Base-by-base conservation (phyloP, 2,113 vertebrate species). In the Erinaceus europaeus region DNA sequence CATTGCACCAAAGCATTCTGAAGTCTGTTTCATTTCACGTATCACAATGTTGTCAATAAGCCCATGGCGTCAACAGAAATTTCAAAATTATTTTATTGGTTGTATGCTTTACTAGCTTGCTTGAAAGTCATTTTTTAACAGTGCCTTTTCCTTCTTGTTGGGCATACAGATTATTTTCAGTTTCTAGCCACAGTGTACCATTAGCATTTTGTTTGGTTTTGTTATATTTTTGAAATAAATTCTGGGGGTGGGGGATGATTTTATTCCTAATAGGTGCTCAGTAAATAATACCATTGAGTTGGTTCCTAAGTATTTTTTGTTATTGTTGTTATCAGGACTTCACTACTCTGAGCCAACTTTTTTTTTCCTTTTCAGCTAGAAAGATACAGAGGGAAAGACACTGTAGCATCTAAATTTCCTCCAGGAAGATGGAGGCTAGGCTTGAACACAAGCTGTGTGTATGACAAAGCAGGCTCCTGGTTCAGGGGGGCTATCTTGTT, bases 151-250 rank as follows among this genome's bases (percentile, higher is more conserved):
- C 53, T 46, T 84, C 71, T 73, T 71, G 25, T 48, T 7, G 40
- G 32, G 18, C 20, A 29, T 82, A 65, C 71, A 84, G 44, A 81
- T 78, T n/a, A 55, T 71, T 74, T 90, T 91, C 21, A 69, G 20
- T 75, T 91, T 88, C 38, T 82, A 65, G 46, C 12, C 36, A 62
- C 2, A 20, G 11, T 76, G n/a, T 68, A 64, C 23, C 80, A 10
- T 38, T 75, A 61, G 53, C 29, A 68, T 73, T 80, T 86, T 90
- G 72, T 84, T 84, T 44, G 44, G 27, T 67, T 85, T 73, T 52
- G 9, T 71, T 84, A 8, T 36, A 38, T 68, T 89, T 71, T 85
- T 32, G 50, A 67, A 14, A 23, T 79, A n/a, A 42, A 32, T 42
- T 76, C 8, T 3, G 3, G 42, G 57, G 32, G 9, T 80, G 9